Conservation (phyloP, 2,113 vertebrate species). For the Gnathonemus longibarbis region DNA sequence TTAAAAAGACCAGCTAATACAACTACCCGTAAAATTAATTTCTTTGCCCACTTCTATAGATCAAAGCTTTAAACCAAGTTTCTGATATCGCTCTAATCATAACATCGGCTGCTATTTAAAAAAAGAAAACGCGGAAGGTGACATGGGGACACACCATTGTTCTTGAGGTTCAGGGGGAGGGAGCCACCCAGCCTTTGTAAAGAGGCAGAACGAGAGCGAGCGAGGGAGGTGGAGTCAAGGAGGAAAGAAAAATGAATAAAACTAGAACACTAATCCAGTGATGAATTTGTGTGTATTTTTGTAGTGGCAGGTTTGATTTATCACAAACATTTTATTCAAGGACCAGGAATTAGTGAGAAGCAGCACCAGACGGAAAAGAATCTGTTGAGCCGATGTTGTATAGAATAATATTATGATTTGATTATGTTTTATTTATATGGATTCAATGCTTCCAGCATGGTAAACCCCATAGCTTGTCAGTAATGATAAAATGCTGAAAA, state of each 20-base stretch:
- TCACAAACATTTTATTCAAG: slow-evolving; percentile 60
- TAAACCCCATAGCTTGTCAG: not conserved
- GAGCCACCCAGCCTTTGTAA: not conserved
- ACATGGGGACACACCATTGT: not conserved
- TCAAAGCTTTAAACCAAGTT: not conserved
- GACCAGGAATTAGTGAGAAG: slow-evolving; percentile 58
- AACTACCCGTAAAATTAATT: not conserved
- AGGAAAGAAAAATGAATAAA: slow-evolving; percentile 49
- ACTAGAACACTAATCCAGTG: slow-evolving; percentile 53
- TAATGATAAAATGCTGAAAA: slow-evolving; percentile 7
- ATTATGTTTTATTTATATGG: slow-evolving; percentile 18
- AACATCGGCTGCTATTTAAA: not conserved
- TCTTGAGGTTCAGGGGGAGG: not conserved
- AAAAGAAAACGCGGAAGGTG: not conserved
- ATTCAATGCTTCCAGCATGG: not conserved
- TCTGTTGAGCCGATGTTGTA: slow-evolving; percentile 15
- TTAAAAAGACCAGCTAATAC: not conserved
- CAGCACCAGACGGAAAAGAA: slow-evolving; percentile 44
- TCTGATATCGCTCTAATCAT: not conserved
- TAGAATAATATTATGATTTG: slow-evolving; percentile 22
- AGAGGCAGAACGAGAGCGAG: slow-evolving; percentile 6
- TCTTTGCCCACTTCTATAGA: not conserved
- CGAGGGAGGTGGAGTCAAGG: slow-evolving; percentile 17
- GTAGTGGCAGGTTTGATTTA: slow-evolving; percentile 60
- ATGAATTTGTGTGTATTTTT: slow-evolving; percentile 64